A percentile compares a stretch with the other conserved stretches of the same genome.
phyloP scores from a whole-genome alignment of 2,888 invertebrate genomes.

The Drosophila emarginata region DNA sequence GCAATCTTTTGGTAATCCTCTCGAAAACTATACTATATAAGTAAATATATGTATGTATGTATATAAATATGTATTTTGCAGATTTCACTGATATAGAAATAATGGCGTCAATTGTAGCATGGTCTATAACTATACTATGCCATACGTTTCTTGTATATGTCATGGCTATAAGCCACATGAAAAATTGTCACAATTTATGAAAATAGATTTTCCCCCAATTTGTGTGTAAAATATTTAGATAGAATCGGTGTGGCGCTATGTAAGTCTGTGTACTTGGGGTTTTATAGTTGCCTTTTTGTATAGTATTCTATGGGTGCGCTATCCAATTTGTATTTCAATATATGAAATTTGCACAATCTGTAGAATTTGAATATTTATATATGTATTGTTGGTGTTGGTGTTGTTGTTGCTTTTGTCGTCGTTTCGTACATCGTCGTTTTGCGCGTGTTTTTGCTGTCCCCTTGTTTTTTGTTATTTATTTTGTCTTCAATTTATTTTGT shows the following conservation, averaged over 20 bases:
- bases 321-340: constrained; percentile 57
- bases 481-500: constrained; percentile 70
- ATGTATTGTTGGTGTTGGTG: constrained; percentile 30
- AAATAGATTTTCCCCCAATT: constrained; percentile 39
- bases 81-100: background rate
- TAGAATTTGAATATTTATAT: constrained; percentile 67
- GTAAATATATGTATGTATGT: background rate
- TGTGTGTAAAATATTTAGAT: background rate
- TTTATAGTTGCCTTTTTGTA: constrained; percentile 27
- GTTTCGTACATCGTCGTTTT: constrained; percentile 48
- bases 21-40: background rate
- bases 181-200: constrained; percentile 34
- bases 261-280: constrained; percentile 43
- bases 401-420: constrained; percentile 36
- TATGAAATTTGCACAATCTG: constrained; percentile 59
- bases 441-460: constrained; percentile 62
- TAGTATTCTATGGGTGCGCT: constrained; percentile 24
- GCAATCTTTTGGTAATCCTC: background rate
- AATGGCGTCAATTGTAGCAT: constrained; percentile 25
- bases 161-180: constrained; percentile 19
- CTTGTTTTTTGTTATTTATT: constrained; percentile 42
- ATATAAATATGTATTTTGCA: background rate
- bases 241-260: constrained; percentile 55
- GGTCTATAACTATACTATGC: background rate
- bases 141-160: background rate